Evolutionary conservation across 2,113 vertebrate genomes (phyloP), one percentile per base, ranked within the genome.

Genomic region (Heloderma charlesbogerti): DNA sequence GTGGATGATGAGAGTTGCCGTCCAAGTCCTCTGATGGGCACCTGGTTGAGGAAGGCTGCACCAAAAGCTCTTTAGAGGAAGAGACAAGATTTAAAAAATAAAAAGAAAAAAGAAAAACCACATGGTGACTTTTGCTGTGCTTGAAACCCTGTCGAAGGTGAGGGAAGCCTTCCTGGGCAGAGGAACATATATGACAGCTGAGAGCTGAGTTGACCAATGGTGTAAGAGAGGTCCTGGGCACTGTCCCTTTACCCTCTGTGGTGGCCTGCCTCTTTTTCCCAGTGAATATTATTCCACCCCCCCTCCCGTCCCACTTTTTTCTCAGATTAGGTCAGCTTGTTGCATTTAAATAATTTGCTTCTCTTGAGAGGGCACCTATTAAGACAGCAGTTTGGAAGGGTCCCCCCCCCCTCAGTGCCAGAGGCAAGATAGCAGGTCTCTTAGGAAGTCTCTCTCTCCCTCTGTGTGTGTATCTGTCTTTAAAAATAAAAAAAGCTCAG

Each of bases 281-380:
- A 7, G 1, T 37, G 7, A 15, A 12, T 86, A 27, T 54, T 71
- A 22, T 86, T 48, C 48, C 25, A 6, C 13, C 25, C 69, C 45
- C 16, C 34, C 25, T 72, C 34, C 69, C n/a, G n/a, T n/a, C n/a
- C n/a, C n/a, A n/a, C n/a, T n/a, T n/a, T n/a, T n/a, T 31, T 48
- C 22, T n/a, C 22, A 74, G 57, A 75, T 87, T 74, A 74, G 25
- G 84, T n/a, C 67, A 54, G 67, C 71, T 37, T 74, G 84, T 72
- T 86, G 84, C 40, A 75, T 37, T 74, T 54, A 87, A 87, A 75
- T 75, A 27, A 75, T 87, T 87, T 87, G 48, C 48, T 57, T n/a
- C 48, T 87, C 85, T 63, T 54, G 34, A 54, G 85, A 86, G 20
- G 45, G 10, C 8, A 60, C 63, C 69, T 87, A 31, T 87, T 54